phyloP scores from a whole-genome alignment of 2,113 vertebrate genomes.

The Osmerus eperlanus region DNA sequence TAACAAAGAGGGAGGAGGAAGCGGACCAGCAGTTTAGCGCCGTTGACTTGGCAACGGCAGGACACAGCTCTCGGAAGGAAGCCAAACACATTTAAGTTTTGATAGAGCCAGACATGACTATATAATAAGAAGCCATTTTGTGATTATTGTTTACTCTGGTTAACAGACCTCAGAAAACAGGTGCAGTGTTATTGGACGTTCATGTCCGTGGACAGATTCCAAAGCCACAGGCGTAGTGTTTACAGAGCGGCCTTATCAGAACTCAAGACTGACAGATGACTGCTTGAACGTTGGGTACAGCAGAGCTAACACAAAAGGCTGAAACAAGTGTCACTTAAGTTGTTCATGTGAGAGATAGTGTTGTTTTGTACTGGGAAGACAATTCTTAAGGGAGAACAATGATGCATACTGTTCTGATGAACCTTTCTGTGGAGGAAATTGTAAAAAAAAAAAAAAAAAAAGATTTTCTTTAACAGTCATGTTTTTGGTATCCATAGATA shows the following conservation, averaged over 20 bases:
- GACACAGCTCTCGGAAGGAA: constrained; percentile 29
- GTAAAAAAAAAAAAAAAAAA: too few species aligned
- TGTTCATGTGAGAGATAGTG: too few species aligned
- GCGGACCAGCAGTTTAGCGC: neutral
- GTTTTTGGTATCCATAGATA: too few species aligned
- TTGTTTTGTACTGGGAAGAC: too few species aligned
- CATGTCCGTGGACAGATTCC: constrained; percentile 49
- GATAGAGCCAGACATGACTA: constrained; percentile 43
- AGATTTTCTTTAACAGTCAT: too few species aligned
- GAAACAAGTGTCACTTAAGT: neutral
- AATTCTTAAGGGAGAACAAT: too few species aligned
- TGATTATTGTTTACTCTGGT: constrained; percentile 59
- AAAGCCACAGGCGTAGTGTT: constrained; percentile 59
- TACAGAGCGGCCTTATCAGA: constrained; percentile 56
- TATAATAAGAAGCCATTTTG: constrained; percentile 47
- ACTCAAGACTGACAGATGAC: constrained; percentile 39
- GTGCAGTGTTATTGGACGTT: constrained; percentile 54
- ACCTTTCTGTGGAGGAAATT: too few species aligned
- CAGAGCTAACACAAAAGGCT: neutral
- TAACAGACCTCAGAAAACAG: constrained; percentile 55
- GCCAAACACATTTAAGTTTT: constrained; percentile 38
- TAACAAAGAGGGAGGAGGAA: too few species aligned
- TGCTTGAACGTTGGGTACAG: constrained; percentile 14
- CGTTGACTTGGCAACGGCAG: constrained; percentile 46
- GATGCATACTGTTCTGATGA: too few species aligned